Conservation (phyloP, 1,140 invertebrate species). For the Oreohelix idahoensis region DNA sequence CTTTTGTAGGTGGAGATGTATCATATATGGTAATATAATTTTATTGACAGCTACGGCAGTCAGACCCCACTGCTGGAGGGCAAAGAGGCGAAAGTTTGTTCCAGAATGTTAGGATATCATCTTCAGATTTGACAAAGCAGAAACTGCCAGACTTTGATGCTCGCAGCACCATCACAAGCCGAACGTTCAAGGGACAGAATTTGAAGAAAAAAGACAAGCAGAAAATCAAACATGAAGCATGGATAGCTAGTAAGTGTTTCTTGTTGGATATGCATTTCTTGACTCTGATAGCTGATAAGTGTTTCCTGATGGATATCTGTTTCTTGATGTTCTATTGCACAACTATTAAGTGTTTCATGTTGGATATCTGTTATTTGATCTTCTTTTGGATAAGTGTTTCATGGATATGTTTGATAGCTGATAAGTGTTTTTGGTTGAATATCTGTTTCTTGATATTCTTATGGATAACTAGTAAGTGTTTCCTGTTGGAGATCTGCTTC, state of each 20-base stretch:
- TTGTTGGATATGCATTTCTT: no score
- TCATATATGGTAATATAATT: no score
- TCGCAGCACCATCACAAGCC: conserved; percentile 64
- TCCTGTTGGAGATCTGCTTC: no score
- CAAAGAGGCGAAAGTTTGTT: conserved; percentile 51
- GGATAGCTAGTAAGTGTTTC: conserved; percentile 61
- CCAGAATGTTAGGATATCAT: conserved; percentile 52
- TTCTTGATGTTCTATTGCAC: no score
- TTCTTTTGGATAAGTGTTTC: no score
- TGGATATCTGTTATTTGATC: no score
- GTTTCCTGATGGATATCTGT: neutral
- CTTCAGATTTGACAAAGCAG: conserved; percentile 50
- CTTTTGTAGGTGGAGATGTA: no score
- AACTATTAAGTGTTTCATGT: no score
- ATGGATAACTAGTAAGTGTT: no score
- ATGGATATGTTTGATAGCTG: no score
- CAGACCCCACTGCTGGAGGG: conserved; percentile 7
- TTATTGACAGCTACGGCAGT: conserved; percentile 4
- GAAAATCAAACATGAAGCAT: conserved; percentile 63
- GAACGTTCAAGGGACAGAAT: conserved; percentile 62
- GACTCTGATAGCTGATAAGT: neutral
- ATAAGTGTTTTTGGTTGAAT: no score
- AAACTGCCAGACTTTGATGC: conserved; percentile 67
- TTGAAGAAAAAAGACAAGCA: conserved; percentile 69
- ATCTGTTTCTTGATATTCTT: no score